Base-by-base conservation (phyloP, 1,140 invertebrate genomes). In the Cherax destructor region DNA sequence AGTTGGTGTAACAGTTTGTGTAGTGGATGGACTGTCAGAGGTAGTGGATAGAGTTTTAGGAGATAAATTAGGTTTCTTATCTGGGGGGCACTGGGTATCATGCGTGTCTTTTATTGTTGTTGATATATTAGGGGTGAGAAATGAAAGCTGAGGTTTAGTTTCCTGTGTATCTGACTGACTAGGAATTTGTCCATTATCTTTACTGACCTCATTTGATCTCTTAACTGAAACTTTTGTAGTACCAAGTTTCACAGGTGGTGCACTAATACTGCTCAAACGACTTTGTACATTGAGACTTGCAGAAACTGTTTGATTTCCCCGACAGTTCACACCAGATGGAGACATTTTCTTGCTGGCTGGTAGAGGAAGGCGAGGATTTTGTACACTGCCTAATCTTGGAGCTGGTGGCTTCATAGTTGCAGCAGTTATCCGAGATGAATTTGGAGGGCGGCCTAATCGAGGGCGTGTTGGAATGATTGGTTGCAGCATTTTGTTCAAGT, bases 401-500 rank as follows among this genome's bases (percentile, higher is more conserved):
- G 79, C 49, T 30, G 79, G 87, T 47, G 72, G 69, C 50, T 74
- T 87, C 85, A 87, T 87, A 16, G 74, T 79, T 13, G 74, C 72
- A 16, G 86, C 86, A 21, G 50, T 49, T 18, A 92, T 92, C 5
- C 91, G 86, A 10, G 90, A 84, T 6, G 92, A 78, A 47, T 91
- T 91, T 21, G 92, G 77, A 7, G 91, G 86, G 5, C 91, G 84
- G 16, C 85, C 90, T n/a, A 92, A 83, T 24, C 85, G 84, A 13
- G 91, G 83, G 7, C 86, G 65, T 41, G 91, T 86, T 10, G 92
- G 89, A 41, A 91, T 88, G 80, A 89, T 88, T 69, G 92, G 86
- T 13, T 80, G 86, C 30, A 74, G 79, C 81, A 89, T 80, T 56
- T 84, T 85, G 59, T 88, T 81, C 3, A 18, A 18, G 18, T 52